A percentile compares a stretch with the other conserved stretches of the same genome.
phyloP scores from a whole-genome alignment of 2,113 vertebrate species.

The Oreotragus oreotragus region DNA sequence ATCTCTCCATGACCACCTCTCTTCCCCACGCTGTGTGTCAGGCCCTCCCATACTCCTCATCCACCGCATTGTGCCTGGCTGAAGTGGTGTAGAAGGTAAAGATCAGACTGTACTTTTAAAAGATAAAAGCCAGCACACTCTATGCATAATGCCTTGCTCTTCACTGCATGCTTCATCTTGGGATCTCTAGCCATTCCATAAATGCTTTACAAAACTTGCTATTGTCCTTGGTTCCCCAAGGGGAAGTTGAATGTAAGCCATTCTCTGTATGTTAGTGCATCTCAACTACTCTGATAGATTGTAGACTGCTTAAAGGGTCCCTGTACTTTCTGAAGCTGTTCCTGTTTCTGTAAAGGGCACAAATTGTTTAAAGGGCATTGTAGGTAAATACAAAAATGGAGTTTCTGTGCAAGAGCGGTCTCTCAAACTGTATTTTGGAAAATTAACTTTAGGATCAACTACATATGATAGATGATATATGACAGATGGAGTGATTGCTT shows the following conservation, averaged over 20 bases:
- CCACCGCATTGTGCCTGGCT: background rate
- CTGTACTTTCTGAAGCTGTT: background rate
- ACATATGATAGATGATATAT: background rate
- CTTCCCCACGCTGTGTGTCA: background rate
- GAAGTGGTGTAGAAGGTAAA: background rate
- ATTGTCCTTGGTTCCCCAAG: background rate
- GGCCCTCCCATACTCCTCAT: background rate
- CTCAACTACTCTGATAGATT: background rate
- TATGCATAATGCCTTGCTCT: background rate
- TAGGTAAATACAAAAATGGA: background rate
- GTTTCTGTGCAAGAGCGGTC: background rate
- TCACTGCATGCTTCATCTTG: background rate
- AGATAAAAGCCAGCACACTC: conserved; percentile 16
- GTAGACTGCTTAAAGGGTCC: background rate
- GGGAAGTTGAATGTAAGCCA: background rate
- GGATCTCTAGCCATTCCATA: background rate
- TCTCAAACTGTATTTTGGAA: background rate
- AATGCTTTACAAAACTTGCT: background rate
- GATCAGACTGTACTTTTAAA: background rate
- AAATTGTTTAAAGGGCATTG: background rate
- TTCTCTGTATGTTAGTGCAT: background rate
- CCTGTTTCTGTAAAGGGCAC: background rate
- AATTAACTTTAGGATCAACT: background rate
- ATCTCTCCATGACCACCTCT: background rate
- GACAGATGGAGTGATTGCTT: background rate